Evolutionary conservation across 2,113 vertebrate genomes (phyloP).

Genomic region (Prinia subflava): DNA sequence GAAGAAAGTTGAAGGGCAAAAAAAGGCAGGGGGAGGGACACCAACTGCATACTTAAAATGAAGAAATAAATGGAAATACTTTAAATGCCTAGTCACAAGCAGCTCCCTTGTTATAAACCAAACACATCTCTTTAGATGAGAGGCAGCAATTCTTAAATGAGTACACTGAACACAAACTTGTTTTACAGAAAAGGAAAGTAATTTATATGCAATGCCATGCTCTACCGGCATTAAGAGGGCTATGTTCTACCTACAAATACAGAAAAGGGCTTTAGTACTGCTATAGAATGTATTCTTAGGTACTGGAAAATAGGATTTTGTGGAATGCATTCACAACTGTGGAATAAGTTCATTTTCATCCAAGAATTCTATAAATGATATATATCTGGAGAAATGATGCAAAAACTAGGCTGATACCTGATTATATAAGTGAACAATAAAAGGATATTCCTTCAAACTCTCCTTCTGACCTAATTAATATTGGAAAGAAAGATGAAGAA

Average conservation of each 20-base stretch:
- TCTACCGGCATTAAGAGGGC: background rate
- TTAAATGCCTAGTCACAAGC: background rate
- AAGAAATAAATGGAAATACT: background rate
- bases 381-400: background rate
- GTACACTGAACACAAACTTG: background rate
- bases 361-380: background rate
- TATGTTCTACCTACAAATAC: constrained; percentile 20
- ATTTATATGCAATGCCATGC: constrained; percentile 7
- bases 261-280: background rate
- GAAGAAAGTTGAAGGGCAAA: background rate
- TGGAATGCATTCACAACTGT: background rate
- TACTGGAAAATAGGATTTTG: background rate
- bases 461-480: constrained; percentile 17
- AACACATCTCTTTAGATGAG: background rate
- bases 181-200: background rate
- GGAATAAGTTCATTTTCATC: background rate
- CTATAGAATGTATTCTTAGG: background rate
- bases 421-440: background rate
- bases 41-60: background rate
- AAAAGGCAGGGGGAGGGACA: background rate
- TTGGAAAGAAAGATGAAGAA: background rate
- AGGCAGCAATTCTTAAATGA: background rate
- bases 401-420: background rate
- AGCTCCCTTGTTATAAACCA: background rate
- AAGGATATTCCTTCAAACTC: background rate